These are phyloP conservation scores for Eubasilissa regina DNA, from an alignment of 1,140 invertebrate genomes.

Conservation along the genomic window DNA sequence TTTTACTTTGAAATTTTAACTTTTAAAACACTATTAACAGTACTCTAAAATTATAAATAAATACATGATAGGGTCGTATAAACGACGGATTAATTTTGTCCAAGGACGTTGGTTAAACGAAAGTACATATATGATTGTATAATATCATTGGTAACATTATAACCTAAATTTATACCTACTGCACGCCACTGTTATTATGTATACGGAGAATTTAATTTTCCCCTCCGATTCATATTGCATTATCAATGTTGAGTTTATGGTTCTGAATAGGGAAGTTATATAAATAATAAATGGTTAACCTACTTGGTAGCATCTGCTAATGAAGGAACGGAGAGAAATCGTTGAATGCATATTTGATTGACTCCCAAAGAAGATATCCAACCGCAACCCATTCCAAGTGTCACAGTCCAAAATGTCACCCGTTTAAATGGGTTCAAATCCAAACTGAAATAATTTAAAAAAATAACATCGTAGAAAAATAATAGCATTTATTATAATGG, in stretches of 20 bases:
- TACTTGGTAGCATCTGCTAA: conserved; percentile 72
- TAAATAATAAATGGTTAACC: conserved; percentile 28
- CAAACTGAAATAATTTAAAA: conserved; percentile 13
- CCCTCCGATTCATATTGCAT: neutral
- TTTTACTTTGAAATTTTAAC: too few relatives aligned
- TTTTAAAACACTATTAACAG: too few relatives aligned
- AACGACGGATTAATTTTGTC: too few relatives aligned
- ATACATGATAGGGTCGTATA: too few relatives aligned
- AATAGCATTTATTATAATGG: neutral
- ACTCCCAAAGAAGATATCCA: conserved; percentile 74
- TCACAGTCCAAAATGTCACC: conserved; percentile 75
- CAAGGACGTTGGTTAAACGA: too few relatives aligned
- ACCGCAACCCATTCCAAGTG: conserved; percentile 73
- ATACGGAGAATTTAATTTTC: neutral
- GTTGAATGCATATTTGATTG: conserved; percentile 76
- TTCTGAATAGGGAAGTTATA: neutral
- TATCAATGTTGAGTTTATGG: neutral
- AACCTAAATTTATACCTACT: too few relatives aligned
- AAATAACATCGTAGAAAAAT: neutral
- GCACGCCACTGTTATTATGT: too few relatives aligned
- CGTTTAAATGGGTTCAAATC: conserved; percentile 19
- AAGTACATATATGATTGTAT: too few relatives aligned
- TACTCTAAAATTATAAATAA: too few relatives aligned
- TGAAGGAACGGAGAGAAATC: conserved; percentile 74
- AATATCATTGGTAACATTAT: too few relatives aligned